phyloP scores from a whole-genome alignment of 2,113 vertebrate genomes.

The Pterocles gutturalis region DNA sequence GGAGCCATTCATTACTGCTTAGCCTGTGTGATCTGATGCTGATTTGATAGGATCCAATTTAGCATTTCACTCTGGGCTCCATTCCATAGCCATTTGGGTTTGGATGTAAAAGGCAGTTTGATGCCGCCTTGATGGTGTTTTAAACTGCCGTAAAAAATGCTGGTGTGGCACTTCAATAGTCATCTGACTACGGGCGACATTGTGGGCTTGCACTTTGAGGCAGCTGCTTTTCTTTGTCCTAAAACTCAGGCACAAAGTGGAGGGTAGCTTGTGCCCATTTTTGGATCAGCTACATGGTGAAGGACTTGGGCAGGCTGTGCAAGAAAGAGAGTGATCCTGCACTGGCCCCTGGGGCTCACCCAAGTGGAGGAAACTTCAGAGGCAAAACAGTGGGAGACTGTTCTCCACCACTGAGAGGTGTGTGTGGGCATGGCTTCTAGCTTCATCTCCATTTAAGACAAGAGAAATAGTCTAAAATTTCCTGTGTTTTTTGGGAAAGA shows the following conservation, averaged over 20 bases:
- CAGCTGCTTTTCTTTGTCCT: neutral
- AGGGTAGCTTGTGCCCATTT: neutral
- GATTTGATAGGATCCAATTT: constrained; percentile 83
- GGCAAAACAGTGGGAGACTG: neutral
- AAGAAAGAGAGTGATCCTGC: neutral
- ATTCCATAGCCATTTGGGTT: constrained; percentile 78
- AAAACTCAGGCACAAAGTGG: neutral
- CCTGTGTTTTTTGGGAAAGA: fast-evolving
- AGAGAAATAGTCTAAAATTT: neutral
- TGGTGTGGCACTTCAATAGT: constrained; percentile 53
- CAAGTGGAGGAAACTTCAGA: neutral
- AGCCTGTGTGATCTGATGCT: constrained; percentile 72
- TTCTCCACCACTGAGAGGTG: neutral
- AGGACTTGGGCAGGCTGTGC: neutral
- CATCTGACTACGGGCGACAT: neutral
- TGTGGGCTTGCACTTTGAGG: neutral
- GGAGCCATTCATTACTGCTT: constrained; percentile 72
- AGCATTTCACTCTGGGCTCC: constrained; percentile 78
- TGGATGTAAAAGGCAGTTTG: constrained; percentile 75
- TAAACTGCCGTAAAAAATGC: constrained; percentile 77
- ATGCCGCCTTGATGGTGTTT: constrained; percentile 79
- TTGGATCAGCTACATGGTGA: neutral
- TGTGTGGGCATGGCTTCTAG: neutral
- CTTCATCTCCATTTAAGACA: neutral
- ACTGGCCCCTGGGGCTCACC: fast-evolving